Evolutionary conservation across 2,113 vertebrate genomes (phyloP), one percentile per base, ranked within the genome.

Genomic region (Struthio camelus): DNA sequence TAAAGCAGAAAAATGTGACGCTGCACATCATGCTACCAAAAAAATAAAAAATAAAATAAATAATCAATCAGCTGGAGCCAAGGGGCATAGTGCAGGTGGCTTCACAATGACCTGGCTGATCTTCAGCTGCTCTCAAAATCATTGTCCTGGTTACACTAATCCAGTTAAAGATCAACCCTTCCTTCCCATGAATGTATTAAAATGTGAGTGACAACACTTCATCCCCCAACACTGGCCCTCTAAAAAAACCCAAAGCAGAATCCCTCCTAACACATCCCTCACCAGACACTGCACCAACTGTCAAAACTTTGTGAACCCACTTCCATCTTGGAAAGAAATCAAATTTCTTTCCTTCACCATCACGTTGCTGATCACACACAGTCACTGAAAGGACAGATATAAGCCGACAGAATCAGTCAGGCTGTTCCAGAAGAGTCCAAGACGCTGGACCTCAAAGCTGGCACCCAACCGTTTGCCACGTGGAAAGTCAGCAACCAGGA

Each of bases 81-180:
- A 92, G 91, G 89, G 71, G 62, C 87, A 91, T 7, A 11, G 67
- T 32, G 40, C 81, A 94, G 93, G 91, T 93, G 89, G 91, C 81
- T 96, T 70, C 71, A 79, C 62, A 54, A 59, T 44, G 75, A 94
- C 84, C 71, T 0, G 1, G 18, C 1, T 83, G 78, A 92, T 89
- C 81, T 61, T 66, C 89, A 80, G 67, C 92, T 82, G 53, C 94
- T 89, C 59, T 87, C 66, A 59, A 42, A 92, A 89, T 90, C 93
- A 81, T 81, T 96, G 87, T 44, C 77, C 36, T 44, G 32, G 81
- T 93, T 88, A 93, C 78, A 90, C 36, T 93, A 96, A 95, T 69
- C 87, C 80, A 96, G 77, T 72, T 71, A 87, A 94, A 96, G 79
- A 72, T 59, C 94, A 95, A 4, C 51, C 62, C 51, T 78, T 80